Base-by-base conservation (phyloP, 2,113 vertebrate genomes). In the Rattus rattus region DNA sequence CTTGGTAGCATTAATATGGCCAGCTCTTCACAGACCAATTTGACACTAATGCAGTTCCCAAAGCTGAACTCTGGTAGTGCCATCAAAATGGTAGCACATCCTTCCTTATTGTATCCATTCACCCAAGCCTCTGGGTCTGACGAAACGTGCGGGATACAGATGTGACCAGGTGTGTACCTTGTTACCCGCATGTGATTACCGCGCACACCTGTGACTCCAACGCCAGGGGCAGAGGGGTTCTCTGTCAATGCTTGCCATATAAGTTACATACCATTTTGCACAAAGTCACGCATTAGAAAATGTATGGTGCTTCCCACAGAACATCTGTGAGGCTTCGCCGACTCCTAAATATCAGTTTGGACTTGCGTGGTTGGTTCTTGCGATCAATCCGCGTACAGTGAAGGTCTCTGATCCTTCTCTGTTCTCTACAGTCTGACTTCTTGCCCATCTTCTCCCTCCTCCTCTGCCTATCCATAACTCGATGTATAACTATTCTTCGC, bases 211-310 rank as follows among this genome's bases (percentile, higher is more conserved):
- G 70, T 85, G 93, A 63, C 84, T 77, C 94, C 92, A 97, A 59
- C 94, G 95, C 86, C 96, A 56, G 95, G 96, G 97, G 12, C 43
- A 54, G 95, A 96, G 97, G 96, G 73, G 96, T 94, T 96, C 94
- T 92, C 97, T 72, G 97, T 92, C 95, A 93, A 96, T 43, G 79
- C 39, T 36, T 93, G 96, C 54, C 8, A 97, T 97, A 97, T 98
- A 98, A 98, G 98, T 98, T 96, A 97, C 75, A 96, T 90, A 96
- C 88, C 94, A 97, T 98, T 98, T 97, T 91, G 96, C 97, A 98
- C 97, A 96, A 92, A 91, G 93, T 97, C 97, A 95, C 91, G 97
- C 52, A 85, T 98, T 88, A 84, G 97, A 93, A 98, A 98, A 97
- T 69, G 81, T 73, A 97, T 39, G 87, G 84, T 80, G 75, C 97